phyloP scores from a whole-genome alignment of 2,113 vertebrate genomes.

The Eurypyga helias region DNA sequence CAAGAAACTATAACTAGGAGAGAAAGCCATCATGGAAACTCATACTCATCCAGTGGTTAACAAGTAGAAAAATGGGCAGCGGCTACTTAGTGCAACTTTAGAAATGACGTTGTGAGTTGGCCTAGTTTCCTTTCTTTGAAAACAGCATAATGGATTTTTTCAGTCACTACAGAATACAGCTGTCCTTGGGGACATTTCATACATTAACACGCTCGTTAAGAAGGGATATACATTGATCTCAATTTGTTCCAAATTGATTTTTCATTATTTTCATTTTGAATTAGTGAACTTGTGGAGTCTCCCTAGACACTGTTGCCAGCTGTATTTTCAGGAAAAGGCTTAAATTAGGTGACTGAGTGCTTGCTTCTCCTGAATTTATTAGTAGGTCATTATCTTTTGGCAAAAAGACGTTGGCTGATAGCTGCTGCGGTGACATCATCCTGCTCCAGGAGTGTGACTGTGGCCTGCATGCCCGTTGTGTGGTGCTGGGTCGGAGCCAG shows the following conservation, averaged over 20 bases:
- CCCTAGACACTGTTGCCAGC: not conserved
- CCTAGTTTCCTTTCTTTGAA: slow-evolving; percentile 32
- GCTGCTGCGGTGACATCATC: not conserved
- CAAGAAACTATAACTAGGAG: not conserved
- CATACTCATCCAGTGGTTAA: not conserved
- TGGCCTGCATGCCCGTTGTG: not conserved
- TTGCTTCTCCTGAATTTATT: not conserved
- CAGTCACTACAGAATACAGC: not conserved
- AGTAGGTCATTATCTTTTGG: not conserved
- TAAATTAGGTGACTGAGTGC: not conserved
- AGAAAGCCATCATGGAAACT: not conserved
- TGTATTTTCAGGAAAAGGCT: not conserved
- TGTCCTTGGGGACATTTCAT: not conserved
- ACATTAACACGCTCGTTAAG: not conserved
- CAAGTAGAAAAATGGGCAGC: not conserved
- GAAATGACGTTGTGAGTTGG: slow-evolving; percentile 11
- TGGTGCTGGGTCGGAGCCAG: too few relatives aligned
- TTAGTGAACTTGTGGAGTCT: not conserved
- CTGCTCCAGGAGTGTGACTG: not conserved
- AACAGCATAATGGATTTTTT: slow-evolving; percentile 17
- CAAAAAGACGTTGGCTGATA: not conserved
- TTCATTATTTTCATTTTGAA: not conserved
- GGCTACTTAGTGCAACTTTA: not conserved
- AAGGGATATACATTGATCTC: not conserved
- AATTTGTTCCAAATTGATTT: not conserved